Evolutionary conservation across 2,113 vertebrate genomes (phyloP).

Genomic region (Vidua chalybeata): DNA sequence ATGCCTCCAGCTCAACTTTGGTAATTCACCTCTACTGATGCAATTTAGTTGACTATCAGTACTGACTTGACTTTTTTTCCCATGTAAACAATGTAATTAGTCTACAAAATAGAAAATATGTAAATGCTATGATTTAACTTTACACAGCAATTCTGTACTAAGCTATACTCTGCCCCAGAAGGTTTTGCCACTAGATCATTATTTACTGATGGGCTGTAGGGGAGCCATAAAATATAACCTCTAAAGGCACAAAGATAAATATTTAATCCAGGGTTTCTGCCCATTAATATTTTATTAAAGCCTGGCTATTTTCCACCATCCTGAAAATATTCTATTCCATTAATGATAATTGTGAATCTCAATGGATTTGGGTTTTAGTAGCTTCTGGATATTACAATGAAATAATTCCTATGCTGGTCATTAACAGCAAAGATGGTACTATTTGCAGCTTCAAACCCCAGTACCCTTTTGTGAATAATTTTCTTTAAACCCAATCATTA

Average conservation of each 20-base stretch:
- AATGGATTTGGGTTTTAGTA: constrained; percentile 7
- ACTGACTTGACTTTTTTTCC: not conserved
- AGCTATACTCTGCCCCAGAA: constrained; percentile 6
- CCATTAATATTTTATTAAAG: constrained; percentile 63
- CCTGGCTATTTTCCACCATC: not conserved
- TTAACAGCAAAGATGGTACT: not conserved
- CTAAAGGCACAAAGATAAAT: constrained; percentile 53
- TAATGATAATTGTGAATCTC: constrained; percentile 51
- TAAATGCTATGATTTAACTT: constrained; percentile 33
- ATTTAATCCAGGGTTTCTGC: constrained; percentile 48
- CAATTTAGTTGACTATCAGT: not conserved
- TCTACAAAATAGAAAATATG: not conserved
- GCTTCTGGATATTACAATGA: not conserved
- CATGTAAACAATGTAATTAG: not conserved
- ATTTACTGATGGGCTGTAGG: constrained; percentile 60
- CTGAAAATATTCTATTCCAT: constrained; percentile 31
- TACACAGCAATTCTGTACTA: not conserved
- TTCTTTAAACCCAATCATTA: not conserved
- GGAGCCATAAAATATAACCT: constrained; percentile 30
- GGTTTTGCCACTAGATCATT: constrained; percentile 61
- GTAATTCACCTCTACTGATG: not conserved
- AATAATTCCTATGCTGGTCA: not conserved
- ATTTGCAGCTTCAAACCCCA: not conserved
- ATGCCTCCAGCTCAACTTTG: not conserved
- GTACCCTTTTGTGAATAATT: not conserved